Conservation (phyloP, 2,797 vertebrate genomes). For the Thamnophis elegans region DNA sequence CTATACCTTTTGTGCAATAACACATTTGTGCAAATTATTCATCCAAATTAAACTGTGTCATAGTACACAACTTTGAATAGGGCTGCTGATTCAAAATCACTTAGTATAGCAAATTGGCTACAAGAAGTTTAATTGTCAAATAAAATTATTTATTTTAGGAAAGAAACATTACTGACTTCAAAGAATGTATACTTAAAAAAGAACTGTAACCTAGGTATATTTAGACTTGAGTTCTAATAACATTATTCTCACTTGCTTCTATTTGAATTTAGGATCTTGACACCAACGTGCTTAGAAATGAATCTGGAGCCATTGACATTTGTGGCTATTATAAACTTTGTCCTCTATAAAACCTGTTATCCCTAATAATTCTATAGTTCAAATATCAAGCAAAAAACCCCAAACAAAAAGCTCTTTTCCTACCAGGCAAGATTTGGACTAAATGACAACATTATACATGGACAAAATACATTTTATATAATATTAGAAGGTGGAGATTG, state of each 20-base stretch:
- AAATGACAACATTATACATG: background rate
- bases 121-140: background rate
- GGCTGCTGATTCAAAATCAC: background rate
- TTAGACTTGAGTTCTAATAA: background rate
- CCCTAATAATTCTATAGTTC: background rate
- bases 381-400: background rate
- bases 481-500: background rate
- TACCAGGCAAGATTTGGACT: background rate
- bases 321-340: background rate
- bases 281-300: background rate
- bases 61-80: background rate
- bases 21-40: background rate
- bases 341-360: background rate
- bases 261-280: background rate
- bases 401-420: background rate
- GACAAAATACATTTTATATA: background rate
- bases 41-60: background rate
- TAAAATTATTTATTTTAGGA: background rate
- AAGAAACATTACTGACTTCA: background rate
- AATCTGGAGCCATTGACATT: background rate
- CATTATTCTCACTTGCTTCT: background rate
- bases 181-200: background rate
- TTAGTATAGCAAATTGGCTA: background rate
- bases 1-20: background rate
- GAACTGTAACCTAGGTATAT: background rate